Conservation (phyloP, 2,797 vertebrate genomes). For the Sarcoramphus papa region DNA sequence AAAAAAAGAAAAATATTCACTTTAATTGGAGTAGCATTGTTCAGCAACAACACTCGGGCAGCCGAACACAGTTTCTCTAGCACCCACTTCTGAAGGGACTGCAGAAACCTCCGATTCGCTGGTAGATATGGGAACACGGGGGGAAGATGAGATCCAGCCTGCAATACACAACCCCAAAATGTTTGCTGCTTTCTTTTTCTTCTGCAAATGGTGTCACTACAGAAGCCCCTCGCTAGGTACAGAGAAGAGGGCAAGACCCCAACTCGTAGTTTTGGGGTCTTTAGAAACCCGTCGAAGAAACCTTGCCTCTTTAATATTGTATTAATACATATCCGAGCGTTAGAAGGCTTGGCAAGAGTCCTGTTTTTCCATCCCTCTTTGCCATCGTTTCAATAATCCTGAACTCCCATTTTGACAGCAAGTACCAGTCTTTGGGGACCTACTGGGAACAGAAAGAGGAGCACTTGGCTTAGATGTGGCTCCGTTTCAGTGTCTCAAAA, state of each 20-base stretch:
- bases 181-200: not conserved
- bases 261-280: fast-evolving
- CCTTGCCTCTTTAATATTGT: not conserved
- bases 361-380: too few relatives aligned
- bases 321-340: fast-evolving
- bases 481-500: not conserved
- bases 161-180: not conserved
- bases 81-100: not conserved
- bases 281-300: not conserved
- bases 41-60: not conserved
- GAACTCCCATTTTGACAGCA: not conserved
- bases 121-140: fast-evolving
- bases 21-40: not conserved
- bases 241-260: not conserved
- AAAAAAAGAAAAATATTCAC: not conserved
- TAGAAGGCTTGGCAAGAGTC: not conserved
- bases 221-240: not conserved
- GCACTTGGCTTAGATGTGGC: too few relatives aligned
- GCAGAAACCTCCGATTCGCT: not conserved
- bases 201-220: not conserved
- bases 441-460: not conserved
- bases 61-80: not conserved
- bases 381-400: not conserved
- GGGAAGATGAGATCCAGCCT: not conserved
- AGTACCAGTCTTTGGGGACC: not conserved